Evolutionary conservation across 2,797 vertebrate species (phyloP).

Genomic region (Gallinago stenura): DNA sequence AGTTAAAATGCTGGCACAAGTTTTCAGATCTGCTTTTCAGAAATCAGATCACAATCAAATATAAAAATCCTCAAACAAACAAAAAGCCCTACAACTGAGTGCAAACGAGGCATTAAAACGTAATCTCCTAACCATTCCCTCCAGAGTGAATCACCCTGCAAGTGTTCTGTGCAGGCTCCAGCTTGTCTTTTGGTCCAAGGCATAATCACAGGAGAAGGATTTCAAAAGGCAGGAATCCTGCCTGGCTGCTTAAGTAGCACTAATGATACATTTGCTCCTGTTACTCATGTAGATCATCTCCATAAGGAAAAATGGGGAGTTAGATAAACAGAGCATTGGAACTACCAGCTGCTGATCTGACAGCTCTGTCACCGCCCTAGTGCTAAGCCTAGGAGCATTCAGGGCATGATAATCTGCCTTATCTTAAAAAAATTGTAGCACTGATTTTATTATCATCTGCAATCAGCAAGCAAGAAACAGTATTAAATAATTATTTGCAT

Average conservation of each 20-base stretch:
- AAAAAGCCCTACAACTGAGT: neutral
- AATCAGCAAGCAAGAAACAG: neutral
- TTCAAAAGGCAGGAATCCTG: conserved; percentile 63
- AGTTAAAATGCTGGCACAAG: neutral
- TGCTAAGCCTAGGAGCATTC: neutral
- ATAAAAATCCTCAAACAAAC: neutral
- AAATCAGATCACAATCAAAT: neutral
- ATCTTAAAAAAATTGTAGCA: neutral
- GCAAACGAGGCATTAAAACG: neutral
- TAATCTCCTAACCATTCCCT: neutral
- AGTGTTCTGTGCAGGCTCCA: conserved; percentile 38
- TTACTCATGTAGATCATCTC: neutral
- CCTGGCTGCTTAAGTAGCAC: neutral
- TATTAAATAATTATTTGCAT: neutral
- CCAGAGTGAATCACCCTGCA: conserved; percentile 31
- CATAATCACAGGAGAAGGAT: conserved; percentile 48
- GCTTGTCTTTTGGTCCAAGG: conserved; percentile 35
- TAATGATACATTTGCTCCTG: conserved; percentile 40
- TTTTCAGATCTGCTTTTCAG: neutral
- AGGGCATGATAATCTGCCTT: neutral
- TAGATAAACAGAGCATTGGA: neutral
- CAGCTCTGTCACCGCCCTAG: neutral
- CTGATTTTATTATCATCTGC: neutral
- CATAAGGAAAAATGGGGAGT: neutral
- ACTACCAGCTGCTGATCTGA: neutral